A percentile compares a stretch with the other conserved stretches of the same genome.
phyloP scores from a whole-genome alignment of 2,113 vertebrate species.

The Geothlypis trichas region DNA sequence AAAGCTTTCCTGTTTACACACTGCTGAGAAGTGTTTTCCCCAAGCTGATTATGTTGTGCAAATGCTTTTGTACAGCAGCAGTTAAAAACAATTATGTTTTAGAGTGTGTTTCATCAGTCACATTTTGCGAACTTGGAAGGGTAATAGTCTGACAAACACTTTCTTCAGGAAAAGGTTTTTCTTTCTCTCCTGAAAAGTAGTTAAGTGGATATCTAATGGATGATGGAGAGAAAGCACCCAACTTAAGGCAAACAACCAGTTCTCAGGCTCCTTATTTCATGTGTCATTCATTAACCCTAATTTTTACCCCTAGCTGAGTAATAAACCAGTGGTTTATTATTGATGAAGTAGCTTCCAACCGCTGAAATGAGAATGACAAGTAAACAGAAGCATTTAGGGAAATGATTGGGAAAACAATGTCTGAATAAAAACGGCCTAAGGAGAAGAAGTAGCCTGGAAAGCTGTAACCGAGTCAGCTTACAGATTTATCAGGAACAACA shows the following conservation, averaged over 20 bases:
- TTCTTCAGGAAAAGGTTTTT: background rate
- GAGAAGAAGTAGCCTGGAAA: background rate
- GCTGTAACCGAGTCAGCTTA: background rate
- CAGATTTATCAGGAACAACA: background rate
- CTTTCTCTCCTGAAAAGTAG: background rate
- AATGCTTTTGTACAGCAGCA: background rate
- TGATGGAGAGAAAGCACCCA: background rate
- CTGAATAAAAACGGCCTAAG: background rate
- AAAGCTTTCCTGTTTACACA: background rate
- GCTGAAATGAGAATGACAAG: background rate
- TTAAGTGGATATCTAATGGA: background rate
- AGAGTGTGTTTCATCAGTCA: background rate
- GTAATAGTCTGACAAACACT: background rate
- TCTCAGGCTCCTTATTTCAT: background rate
- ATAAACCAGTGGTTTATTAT: background rate
- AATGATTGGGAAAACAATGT: background rate
- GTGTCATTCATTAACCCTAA: background rate
- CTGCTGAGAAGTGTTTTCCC: background rate
- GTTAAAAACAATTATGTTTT: background rate
- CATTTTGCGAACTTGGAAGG: background rate
- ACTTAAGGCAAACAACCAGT: background rate
- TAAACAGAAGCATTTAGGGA: background rate
- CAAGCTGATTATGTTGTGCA: background rate
- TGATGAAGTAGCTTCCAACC: background rate
- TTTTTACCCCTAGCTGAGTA: background rate